phyloP scores from a whole-genome alignment of 2,797 vertebrate species.

The Platyrinchus mystaceus region DNA sequence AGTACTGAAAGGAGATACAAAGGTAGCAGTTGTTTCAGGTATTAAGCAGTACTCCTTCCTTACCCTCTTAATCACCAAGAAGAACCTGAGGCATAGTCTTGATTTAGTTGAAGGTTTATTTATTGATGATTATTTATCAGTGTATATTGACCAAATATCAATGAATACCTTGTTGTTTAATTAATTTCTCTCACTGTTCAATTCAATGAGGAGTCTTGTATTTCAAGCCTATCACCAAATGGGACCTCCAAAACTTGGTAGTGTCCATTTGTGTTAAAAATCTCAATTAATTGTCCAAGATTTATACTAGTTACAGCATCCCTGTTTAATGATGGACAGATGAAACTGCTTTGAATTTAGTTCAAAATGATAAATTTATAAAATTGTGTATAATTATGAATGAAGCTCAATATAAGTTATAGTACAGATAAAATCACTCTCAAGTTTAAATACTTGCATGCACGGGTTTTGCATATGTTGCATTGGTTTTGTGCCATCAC shows the following conservation, averaged over 20 bases:
- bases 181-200: background rate
- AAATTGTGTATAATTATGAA: background rate
- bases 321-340: background rate
- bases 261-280: background rate
- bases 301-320: background rate
- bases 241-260: background rate
- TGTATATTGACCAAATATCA: background rate
- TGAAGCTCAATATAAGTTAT: background rate
- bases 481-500: background rate
- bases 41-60: background rate
- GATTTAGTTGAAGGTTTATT: background rate
- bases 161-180: background rate
- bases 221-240: background rate
- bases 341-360: background rate
- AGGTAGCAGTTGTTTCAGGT: background rate
- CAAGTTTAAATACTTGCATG: background rate
- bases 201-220: background rate
- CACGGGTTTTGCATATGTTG: background rate
- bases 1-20: background rate
- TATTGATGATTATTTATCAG: background rate
- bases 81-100: background rate
- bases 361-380: background rate
- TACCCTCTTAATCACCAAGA: background rate
- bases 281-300: background rate
- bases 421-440: background rate